Evolutionary conservation across 1,140 invertebrate species (phyloP).

Genomic region (Phymorhynchus buccinoides): DNA sequence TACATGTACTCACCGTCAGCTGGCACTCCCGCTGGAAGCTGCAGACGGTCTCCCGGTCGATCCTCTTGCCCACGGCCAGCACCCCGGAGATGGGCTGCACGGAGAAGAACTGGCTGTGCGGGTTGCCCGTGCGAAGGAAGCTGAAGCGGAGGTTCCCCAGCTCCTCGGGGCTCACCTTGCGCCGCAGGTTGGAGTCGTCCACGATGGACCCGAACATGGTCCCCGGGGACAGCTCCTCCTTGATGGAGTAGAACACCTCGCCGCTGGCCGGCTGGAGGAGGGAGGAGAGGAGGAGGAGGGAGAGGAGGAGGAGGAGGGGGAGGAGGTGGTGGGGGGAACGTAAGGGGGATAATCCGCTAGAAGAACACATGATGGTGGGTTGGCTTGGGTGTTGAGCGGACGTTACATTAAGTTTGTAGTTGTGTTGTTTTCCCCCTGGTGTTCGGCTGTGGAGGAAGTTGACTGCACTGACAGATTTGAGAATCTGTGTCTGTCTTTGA

Average conservation of each 20-base stretch:
- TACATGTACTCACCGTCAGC: constrained; percentile 42
- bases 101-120: constrained; percentile 77
- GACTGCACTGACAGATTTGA: no score
- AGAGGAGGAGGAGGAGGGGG: constrained; percentile 6
- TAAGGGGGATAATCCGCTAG: not conserved
- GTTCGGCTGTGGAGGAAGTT: not conserved
- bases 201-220: constrained; percentile 50
- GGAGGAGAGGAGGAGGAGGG: constrained; percentile 3
- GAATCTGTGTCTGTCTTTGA: no score
- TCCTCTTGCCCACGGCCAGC: constrained; percentile 76
- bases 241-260: constrained; percentile 41
- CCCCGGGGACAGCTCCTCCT: constrained; percentile 45
- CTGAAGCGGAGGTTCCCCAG: constrained; percentile 40
- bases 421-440: no score
- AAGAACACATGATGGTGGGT: not conserved
- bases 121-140: constrained; percentile 45
- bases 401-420: not conserved
- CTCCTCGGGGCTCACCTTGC: constrained; percentile 24
- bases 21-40: constrained; percentile 46
- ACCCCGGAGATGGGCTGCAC: constrained; percentile 92
- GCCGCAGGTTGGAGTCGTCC: constrained; percentile 42
- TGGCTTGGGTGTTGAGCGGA: not conserved
- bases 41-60: constrained; percentile 59
- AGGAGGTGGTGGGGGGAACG: not conserved
- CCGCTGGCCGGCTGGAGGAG: not conserved